Evolutionary conservation across 1,140 invertebrate species (phyloP), one percentile per base, ranked within the genome.

Genomic region (Lordiphosa mommai): DNA sequence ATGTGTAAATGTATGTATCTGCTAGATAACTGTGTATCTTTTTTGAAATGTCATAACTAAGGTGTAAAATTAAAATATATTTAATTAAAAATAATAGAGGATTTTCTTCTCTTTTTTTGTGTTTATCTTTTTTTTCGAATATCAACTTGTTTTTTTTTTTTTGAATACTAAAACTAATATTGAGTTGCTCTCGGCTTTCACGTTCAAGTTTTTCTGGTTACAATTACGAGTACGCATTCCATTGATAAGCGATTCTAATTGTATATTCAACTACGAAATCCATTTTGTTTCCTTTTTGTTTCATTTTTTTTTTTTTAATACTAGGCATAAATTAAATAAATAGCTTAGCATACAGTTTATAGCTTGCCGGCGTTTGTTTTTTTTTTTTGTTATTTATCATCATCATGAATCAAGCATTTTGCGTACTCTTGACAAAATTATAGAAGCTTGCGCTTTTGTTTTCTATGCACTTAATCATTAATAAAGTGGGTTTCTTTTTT

Each of bases 271-370:
- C 74, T 82, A 82, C 58, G 77, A 76, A 82, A 80, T 80, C 60
- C 72, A 79, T 77, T 58, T 55, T 61, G 33, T 48, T 50, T 34
- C 9, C 38, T 41, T 46, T 17, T 32, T 33, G n/a, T 30, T 58
- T 34, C 1, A 12, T 37, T 43, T 44, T 48, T 40, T 10, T 40
- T 67, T 43, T 46, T 67, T 80, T 82, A 84, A 82, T 82, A 82
- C 76, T 82, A 82, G 41, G 67, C 76, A 82, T 82, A 82, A 82
- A 84, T 82, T 68, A 82, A 82, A 82, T 82, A 82, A 82, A 82
- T 82, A 82, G 77, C 77, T 80, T 80, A 80, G 76, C 76, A 56
- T 80, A 82, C 70, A 70, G 52, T 52, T 70, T 70, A 65, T 82
- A 79, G 70, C 76, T 80, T 67, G 71, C 60, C 69, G 72, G 69